These are phyloP conservation scores for Bombus ignitus DNA, from an alignment of 1,140 invertebrate species.

Conservation along the genomic window DNA sequence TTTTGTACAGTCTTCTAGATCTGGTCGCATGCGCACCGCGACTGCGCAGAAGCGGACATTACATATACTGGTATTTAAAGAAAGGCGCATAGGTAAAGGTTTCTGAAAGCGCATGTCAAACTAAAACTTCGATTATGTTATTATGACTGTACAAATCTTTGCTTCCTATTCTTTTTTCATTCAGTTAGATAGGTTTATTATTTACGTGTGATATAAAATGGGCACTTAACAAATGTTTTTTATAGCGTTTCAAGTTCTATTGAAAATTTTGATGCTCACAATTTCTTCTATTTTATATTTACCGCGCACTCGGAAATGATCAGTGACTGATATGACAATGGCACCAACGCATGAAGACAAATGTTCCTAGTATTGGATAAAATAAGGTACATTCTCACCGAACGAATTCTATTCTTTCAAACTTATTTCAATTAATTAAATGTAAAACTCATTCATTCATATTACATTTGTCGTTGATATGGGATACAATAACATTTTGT, in stretches of 20 bases:
- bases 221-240: background rate
- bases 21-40: conserved; percentile 57
- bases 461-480: background rate
- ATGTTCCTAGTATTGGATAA: conserved; percentile 15
- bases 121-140: conserved; percentile 28
- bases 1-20: conserved; percentile 68
- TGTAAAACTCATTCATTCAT: background rate
- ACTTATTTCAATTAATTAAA: conserved; percentile 17
- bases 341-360: background rate
- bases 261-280: background rate
- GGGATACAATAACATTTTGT: background rate
- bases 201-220: too few species aligned
- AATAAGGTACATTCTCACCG: conserved; percentile 22
- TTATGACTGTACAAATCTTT: background rate
- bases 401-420: background rate
- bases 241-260: background rate
- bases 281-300: conserved; percentile 28
- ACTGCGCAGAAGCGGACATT: conserved; percentile 63
- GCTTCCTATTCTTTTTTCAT: too few species aligned
- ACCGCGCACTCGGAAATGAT: conserved; percentile 31
- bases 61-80: conserved; percentile 49
- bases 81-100: conserved; percentile 28
- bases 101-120: conserved; percentile 49
- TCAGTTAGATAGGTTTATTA: background rate
- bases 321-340: background rate